phyloP scores from a whole-genome alignment of 2,888 invertebrate species.

The Anticlea derivata region DNA sequence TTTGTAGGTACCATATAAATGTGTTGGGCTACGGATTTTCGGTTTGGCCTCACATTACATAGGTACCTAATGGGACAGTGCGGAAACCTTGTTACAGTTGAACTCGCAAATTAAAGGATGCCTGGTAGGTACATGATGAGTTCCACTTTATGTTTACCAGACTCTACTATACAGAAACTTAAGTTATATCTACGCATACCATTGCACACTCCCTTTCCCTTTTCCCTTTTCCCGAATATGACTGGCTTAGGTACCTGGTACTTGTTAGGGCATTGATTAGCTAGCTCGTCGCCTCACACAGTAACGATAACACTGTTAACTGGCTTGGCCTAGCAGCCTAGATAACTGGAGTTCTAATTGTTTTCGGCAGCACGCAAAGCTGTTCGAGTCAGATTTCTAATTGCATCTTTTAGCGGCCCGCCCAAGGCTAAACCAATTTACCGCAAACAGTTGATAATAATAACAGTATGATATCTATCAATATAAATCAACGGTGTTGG shows the following conservation, averaged over 20 bases:
- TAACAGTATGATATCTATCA: conserved; percentile 46
- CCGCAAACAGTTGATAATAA: conserved; percentile 53
- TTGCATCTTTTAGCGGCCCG: conserved; percentile 63
- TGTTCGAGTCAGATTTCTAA: conserved; percentile 71
- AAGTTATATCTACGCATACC: too few species aligned
- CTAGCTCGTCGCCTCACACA: conserved; percentile 36
- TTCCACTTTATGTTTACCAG: too few species aligned
- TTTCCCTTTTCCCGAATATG: too few species aligned
- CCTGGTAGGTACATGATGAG: too few species aligned
- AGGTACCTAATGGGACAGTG: too few species aligned
- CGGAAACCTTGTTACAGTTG: too few species aligned
- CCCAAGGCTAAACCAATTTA: conserved; percentile 56
- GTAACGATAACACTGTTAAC: conserved; percentile 62
- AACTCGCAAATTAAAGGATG: too few species aligned
- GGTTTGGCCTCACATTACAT: too few species aligned
- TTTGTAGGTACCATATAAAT: too few species aligned
- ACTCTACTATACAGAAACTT: too few species aligned
- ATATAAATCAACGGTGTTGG: conserved; percentile 38
- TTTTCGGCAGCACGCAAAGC: conserved; percentile 67
- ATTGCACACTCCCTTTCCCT: too few species aligned
- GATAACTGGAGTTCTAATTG: conserved; percentile 67
- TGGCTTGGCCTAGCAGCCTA: conserved; percentile 56
- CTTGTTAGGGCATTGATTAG: background rate
- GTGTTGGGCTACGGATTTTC: too few species aligned
- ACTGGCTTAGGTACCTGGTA: background rate